Base-by-base conservation (phyloP, 2,888 invertebrate species). In the Dryadula phaetusa region DNA sequence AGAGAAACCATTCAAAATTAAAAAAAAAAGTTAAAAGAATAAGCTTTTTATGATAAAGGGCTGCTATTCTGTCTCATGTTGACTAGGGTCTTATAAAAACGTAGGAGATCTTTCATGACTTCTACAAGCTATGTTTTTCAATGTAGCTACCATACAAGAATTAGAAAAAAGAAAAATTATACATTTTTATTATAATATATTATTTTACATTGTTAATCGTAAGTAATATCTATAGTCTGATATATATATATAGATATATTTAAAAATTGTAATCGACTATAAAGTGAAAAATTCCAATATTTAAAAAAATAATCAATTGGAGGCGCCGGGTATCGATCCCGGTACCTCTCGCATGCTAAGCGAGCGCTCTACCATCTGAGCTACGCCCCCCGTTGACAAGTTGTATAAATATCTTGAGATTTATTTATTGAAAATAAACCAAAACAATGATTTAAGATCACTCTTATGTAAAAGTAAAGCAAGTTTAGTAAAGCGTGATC, bases 321-420 rank as follows among this genome's bases (percentile, higher is more conserved):
- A 66, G 63, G 63, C 66, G 63, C 66, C 66, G 69, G 66, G 61
- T 66, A 66, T 66, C 63, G 63, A 66, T 66, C 69, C 69, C 63
- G 69, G 63, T 66, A 66, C 63, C 69, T 70, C 69, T 70, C 66
- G 69, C 66, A 66, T 70, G 66, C 69, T 66, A 64, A 70, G 70
- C 70, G 66, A 70, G 61, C 64, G 67, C 62, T 64, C 70, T 69
- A 69, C 69, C 67, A 67, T 67, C 64, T 70, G 64, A 67, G 64
- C 64, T 64, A 66, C 67, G 64, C 60, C 37, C 22, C 49, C 49
- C 32, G 16, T 49, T 49, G 61, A 65, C 65, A 37, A 12, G 2
- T 65, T 62, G 65, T 58, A 65, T 69, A 62, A 32, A 37, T 37
- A 12, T 37, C 3, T 3, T 37, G n/a, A 32, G 8, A 7, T 1